These are phyloP conservation scores for western clawed frog (Xenopus tropicalis) DNA, from an alignment of 2,113 vertebrate genomes.

Conservation along the genomic window UCB_Xtro_10.0 CM004444.2:23199501-23200000, in stretches of 20 bases:
- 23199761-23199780: slow-evolving; percentile 13
- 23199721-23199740: slow-evolving; percentile 1
- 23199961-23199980: too few relatives aligned
- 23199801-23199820: slow-evolving; percentile 7
- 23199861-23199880: too few relatives aligned
- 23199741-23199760: slow-evolving; percentile 13
- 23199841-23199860: too few relatives aligned
- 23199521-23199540: neutral
- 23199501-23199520: neutral
- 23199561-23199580: slow-evolving; percentile 8
- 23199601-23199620: slow-evolving; percentile 27
- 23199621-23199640: slow-evolving; percentile 28
- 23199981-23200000: too few relatives aligned
- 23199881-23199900: too few relatives aligned
- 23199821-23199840: too few relatives aligned
- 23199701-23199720: slow-evolving; percentile 29
- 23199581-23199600: slow-evolving; percentile 24
- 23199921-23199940: too few relatives aligned
- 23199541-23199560: slow-evolving; percentile 11
- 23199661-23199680: slow-evolving; percentile 31
- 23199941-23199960: too few relatives aligned
- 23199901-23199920: too few relatives aligned
- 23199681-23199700: slow-evolving; percentile 22
- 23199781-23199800: slow-evolving; percentile 29
- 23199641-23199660: slow-evolving; percentile 26